Evolutionary conservation across 2,797 vertebrate genomes (phyloP), one percentile per base, ranked within the genome.

Genomic region (Ibycter americanus): DNA sequence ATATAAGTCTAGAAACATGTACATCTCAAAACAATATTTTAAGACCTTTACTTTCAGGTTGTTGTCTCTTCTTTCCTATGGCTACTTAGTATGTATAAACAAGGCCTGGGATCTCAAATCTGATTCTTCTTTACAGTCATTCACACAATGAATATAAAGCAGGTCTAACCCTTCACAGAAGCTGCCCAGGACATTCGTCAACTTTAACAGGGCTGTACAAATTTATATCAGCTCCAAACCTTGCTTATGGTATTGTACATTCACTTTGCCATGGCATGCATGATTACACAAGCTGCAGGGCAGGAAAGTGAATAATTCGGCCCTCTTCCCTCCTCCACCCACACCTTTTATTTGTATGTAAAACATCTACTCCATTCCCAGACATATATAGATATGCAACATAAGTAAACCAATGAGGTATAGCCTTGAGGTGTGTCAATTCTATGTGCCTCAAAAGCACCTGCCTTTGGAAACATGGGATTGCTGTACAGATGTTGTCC

Each of bases 251-350:
- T 93, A 83, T 91, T 95, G 89, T 86, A 42, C 70, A 76, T 95
- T 94, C 73, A 54, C 42, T 95, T 84, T 83, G 62, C 62, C 18
- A 17, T 23, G 15, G 38, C 72, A 91, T 0, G 9, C 65, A 83
- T 29, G 47, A 94, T 92, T 94, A 93, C 61, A 96, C 71, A 92
- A 83, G 72, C 65, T 94, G 56, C 82, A 93, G 87, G 76, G 84
- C 68, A 94, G 34, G 49, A 59, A 89, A 89, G 61, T 83, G 54
- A 87, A 81, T 92, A 94, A 96, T 86, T 95, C 68, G 82, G 31
- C 23, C 63, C 18, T 63, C 32, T 83, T 86, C 72, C 22, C 32
- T 68, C n/a, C 71, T 91, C 79, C 63, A 2, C 67, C 89, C 74
- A 49, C 71, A 20, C 52, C 56, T 78, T 87, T 72, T 85, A 80